phyloP scores from a whole-genome alignment of 2,797 vertebrate genomes.

The Malurus splendens region DNA sequence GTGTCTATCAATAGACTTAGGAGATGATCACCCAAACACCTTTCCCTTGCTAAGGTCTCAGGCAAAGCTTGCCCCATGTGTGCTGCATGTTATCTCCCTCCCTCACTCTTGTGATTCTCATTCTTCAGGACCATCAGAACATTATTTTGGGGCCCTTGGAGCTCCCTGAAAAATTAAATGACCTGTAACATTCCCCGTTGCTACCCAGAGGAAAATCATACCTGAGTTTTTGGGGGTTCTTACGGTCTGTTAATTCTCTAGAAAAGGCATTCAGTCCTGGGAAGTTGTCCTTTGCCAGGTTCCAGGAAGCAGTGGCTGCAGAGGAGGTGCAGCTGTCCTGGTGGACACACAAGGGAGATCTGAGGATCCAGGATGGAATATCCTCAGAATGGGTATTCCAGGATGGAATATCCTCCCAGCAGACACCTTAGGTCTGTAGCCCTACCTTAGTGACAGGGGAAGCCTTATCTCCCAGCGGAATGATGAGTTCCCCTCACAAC shows the following conservation, averaged over 20 bases:
- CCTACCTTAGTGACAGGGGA: not conserved
- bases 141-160: not conserved
- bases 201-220: not conserved
- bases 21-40: not conserved
- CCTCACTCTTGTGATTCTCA: not conserved
- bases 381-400: not conserved
- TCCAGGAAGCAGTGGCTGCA: not conserved
- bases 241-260: not conserved
- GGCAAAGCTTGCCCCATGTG: fast-evolving
- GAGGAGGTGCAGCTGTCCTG: not conserved
- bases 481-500: not conserved
- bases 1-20: not conserved
- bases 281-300: not conserved
- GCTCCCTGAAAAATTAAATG: not conserved
- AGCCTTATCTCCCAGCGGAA: not conserved
- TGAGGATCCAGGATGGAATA: not conserved
- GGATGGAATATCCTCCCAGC: not conserved
- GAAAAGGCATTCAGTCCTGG: not conserved
- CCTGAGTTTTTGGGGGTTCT: not conserved
- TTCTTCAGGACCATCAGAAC: not conserved
- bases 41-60: not conserved
- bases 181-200: not conserved
- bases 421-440: not conserved
- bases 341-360: not conserved
- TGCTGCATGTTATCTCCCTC: not conserved